Conservation (phyloP, 2,888 invertebrate genomes). For the Notodonta dromedarius region DNA sequence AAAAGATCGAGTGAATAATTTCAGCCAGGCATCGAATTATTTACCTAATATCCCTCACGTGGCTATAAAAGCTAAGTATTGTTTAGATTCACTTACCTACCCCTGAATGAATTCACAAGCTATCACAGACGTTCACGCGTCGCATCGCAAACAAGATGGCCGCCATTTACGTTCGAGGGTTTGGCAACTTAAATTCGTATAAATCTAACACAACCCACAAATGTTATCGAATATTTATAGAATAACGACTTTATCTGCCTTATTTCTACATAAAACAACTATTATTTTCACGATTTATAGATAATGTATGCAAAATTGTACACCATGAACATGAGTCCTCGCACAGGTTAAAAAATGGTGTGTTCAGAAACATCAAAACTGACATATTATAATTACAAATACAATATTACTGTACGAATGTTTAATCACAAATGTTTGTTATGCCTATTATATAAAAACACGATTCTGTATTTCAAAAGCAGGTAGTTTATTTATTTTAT, state of each 20-base stretch:
- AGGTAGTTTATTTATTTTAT: no score
- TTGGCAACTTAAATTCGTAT: conserved; percentile 21
- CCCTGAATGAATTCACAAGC: neutral
- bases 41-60: no score
- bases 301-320: neutral
- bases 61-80: neutral
- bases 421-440: no score
- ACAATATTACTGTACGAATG: no score
- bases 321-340: neutral
- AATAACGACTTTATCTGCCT: neutral
- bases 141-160: conserved; percentile 38
- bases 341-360: neutral
- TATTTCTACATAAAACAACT: neutral
- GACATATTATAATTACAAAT: no score
- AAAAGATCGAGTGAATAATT: no score
- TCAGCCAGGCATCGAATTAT: neutral
- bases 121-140: conserved; percentile 10
- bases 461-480: no score
- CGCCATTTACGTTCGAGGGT: conserved; percentile 24
- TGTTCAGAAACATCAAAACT: neutral
- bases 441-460: no score
- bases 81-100: neutral
- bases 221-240: conserved; percentile 3
- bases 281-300: conserved; percentile 1
- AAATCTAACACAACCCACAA: conserved; percentile 20